Percentiles rank a stretch among this genome's conserved stretches.
phyloP scores from a whole-genome alignment of 2,888 invertebrate species.

The Ditula angustiorana region DNA sequence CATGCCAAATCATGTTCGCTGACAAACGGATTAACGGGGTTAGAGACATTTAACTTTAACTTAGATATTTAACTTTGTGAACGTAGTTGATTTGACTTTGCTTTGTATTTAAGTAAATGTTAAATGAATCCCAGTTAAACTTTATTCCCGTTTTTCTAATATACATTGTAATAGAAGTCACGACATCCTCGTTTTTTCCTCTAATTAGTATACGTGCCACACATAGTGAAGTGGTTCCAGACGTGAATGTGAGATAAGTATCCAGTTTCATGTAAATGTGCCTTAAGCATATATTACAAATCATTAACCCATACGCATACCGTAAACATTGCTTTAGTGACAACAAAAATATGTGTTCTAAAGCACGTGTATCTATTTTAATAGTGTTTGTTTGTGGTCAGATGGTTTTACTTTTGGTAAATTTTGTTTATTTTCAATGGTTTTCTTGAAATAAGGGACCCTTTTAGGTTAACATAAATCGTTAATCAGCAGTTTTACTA shows the following conservation, averaged over 20 bases:
- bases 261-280: slow-evolving; percentile 8
- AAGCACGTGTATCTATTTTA: background rate
- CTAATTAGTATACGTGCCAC: slow-evolving; percentile 22
- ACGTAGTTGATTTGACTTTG: no score
- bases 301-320: background rate
- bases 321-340: background rate
- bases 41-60: no score
- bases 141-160: background rate
- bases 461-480: background rate
- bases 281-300: slow-evolving; percentile 22
- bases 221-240: background rate
- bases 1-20: no score
- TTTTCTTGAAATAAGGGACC: background rate
- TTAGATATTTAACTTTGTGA: no score
- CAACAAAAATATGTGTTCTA: slow-evolving; percentile 13
- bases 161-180: slow-evolving; percentile 1
- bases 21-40: no score
- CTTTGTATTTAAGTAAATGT: background rate
- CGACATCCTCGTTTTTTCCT: slow-evolving; percentile 1
- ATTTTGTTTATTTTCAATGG: background rate
- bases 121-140: background rate
- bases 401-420: slow-evolving; percentile 4
- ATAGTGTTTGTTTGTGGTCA: slow-evolving; percentile 10
- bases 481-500: no score
- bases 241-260: background rate